A percentile compares a stretch with the other conserved stretches of the same genome.
Conservation (phyloP, 2,888 invertebrate genomes). For the Idaea dimidiata region DNA sequence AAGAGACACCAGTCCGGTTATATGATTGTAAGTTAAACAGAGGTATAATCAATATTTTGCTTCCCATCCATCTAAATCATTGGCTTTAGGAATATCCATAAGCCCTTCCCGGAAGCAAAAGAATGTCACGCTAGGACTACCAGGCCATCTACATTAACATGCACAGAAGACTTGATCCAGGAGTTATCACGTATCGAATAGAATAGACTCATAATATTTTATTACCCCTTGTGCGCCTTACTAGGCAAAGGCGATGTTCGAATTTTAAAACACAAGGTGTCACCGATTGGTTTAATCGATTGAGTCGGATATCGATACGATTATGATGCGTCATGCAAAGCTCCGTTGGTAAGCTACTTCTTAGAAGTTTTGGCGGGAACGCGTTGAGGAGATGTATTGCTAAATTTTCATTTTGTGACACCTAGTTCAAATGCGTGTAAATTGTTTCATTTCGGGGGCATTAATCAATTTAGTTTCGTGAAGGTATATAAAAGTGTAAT, state of each 20-base stretch:
- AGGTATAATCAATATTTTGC: too few relatives aligned
- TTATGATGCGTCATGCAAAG: conserved; percentile 18
- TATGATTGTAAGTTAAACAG: too few relatives aligned
- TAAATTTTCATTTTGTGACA: neutral
- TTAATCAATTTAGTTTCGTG: too few relatives aligned
- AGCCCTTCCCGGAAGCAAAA: conserved; percentile 71
- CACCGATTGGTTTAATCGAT: conserved; percentile 44
- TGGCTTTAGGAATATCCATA: neutral
- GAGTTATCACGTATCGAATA: conserved; percentile 79
- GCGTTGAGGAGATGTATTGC: too few relatives aligned
- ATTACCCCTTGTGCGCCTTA: conserved; percentile 79
- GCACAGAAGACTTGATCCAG: conserved; percentile 70
- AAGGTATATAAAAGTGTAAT: too few relatives aligned
- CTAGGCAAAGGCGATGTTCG: conserved; percentile 65
- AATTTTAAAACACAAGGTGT: conserved; percentile 64
- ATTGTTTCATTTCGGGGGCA: too few relatives aligned
- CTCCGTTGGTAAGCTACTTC: conserved; percentile 7
- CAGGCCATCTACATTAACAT: conserved; percentile 70
- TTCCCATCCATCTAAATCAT: too few relatives aligned
- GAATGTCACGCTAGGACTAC: conserved; percentile 61
- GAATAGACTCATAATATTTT: conserved; percentile 79
- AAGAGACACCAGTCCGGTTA: too few relatives aligned
- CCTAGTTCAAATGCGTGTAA: too few relatives aligned
- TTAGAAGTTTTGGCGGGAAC: too few relatives aligned
- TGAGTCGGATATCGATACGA: conserved; percentile 38